These are phyloP conservation scores for Aptenodytes patagonicus DNA, from an alignment of 2,113 vertebrate genomes.

Conservation along the genomic window DNA sequence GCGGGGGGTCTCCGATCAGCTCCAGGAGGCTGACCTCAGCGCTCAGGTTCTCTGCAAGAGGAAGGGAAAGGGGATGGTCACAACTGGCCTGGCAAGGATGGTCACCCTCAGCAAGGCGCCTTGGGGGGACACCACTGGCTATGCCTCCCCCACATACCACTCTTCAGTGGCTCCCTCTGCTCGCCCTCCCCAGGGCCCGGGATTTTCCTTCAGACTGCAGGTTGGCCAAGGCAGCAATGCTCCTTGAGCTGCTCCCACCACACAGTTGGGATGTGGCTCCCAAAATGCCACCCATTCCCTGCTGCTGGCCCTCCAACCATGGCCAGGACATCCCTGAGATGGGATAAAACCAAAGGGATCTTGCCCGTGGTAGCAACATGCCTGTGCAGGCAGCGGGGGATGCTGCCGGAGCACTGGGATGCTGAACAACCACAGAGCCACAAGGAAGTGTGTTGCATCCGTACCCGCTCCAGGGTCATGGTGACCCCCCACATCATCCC, in stretches of 20 bases:
- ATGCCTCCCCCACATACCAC: accelerated
- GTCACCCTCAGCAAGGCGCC: neutral
- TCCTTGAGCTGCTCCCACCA: neutral
- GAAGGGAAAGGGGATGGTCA: conserved; percentile 5
- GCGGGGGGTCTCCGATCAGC: conserved; percentile 86
- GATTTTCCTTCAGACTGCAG: neutral
- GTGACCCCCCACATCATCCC: neutral
- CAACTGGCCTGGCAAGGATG: neutral
- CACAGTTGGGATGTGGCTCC: accelerated
- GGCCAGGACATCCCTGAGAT: neutral
- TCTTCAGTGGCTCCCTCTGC: accelerated
- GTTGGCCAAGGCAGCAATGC: neutral
- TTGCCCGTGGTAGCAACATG: neutral
- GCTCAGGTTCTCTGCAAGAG: conserved; percentile 68
- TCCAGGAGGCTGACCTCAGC: conserved; percentile 83
- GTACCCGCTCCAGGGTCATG: accelerated
- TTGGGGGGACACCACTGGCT: too few relatives aligned
- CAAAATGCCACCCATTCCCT: neutral
- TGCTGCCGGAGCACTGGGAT: neutral
- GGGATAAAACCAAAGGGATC: neutral
- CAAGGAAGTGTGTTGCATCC: accelerated
- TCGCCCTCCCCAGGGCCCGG: neutral
- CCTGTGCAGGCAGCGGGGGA: neutral
- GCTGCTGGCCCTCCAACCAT: neutral
- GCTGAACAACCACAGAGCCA: neutral